Conservation (phyloP, 2,113 vertebrate species). For the Synodontis membranacea region DNA sequence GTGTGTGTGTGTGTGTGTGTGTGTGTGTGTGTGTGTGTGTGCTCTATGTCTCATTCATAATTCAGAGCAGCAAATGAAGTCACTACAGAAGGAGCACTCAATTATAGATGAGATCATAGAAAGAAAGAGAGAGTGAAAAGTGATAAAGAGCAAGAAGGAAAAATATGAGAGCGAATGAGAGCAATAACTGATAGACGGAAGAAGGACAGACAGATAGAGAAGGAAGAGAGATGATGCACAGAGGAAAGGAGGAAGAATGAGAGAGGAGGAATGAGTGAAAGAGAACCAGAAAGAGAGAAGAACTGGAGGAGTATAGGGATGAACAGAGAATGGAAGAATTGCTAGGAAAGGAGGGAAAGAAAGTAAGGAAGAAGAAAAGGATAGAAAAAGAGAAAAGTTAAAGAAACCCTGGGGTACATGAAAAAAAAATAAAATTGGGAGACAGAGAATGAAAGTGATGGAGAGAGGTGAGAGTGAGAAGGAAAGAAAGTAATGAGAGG, state of each 20-base stretch:
- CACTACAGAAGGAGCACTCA: constrained; percentile 73
- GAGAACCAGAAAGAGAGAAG: neutral
- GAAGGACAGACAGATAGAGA: neutral
- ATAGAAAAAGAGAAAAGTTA: neutral
- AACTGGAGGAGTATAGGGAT: neutral
- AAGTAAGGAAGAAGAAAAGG: neutral
- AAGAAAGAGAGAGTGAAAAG: constrained; percentile 53
- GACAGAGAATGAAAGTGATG: neutral
- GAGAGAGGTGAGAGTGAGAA: neutral
- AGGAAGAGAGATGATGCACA: neutral
- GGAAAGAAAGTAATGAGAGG: neutral
- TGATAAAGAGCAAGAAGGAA: constrained; percentile 36
- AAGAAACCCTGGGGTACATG: neutral
- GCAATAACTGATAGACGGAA: constrained; percentile 20
- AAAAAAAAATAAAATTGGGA: neutral
- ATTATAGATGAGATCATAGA: constrained; percentile 75
- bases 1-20: constrained; percentile 32
- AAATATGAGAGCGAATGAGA: neutral
- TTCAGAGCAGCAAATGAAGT: constrained; percentile 76
- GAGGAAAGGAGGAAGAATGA: neutral
- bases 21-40: constrained; percentile 23
- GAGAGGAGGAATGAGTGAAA: neutral
- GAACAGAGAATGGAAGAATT: neutral
- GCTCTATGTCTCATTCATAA: constrained; percentile 72
- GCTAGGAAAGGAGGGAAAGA: neutral